A percentile compares a stretch with the other conserved stretches of the same genome.
phyloP scores from a whole-genome alignment of 2,888 invertebrate species.

The Cecidostiba fungosa region DNA sequence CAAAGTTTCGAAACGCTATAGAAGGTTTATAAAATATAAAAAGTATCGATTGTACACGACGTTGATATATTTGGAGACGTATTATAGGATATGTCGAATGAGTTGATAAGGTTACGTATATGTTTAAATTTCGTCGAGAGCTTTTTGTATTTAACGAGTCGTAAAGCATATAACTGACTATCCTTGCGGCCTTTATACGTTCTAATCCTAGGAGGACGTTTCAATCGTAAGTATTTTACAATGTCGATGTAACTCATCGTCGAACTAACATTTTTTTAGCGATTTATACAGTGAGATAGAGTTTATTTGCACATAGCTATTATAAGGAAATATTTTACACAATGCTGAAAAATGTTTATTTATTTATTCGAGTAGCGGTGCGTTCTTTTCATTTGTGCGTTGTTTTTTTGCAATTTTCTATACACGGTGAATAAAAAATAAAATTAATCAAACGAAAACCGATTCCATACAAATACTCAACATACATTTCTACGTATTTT shows the following conservation, averaged over 20 bases:
- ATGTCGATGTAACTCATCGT: background rate
- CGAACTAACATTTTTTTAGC: background rate
- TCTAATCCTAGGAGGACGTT: slow-evolving; percentile 10
- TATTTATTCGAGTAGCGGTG: background rate
- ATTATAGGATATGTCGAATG: background rate
- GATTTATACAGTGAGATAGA: slow-evolving; percentile 18
- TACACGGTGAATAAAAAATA: too few relatives aligned
- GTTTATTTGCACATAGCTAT: background rate
- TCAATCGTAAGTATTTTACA: slow-evolving; percentile 16
- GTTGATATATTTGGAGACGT: background rate
- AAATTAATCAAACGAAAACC: too few relatives aligned
- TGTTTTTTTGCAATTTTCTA: slow-evolving; percentile 1
- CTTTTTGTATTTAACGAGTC: background rate
- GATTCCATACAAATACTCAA: background rate
- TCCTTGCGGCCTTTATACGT: background rate
- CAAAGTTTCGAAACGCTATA: slow-evolving; percentile 34
- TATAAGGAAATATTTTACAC: slow-evolving; percentile 1
- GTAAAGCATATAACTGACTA: slow-evolving; percentile 6
- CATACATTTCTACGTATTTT: too few relatives aligned
- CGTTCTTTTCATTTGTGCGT: slow-evolving; percentile 34
- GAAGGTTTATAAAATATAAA: slow-evolving; percentile 9
- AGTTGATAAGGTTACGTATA: background rate
- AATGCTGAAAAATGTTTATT: slow-evolving; percentile 2
- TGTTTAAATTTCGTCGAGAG: background rate
- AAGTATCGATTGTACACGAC: background rate